phyloP scores from a whole-genome alignment of 2,113 vertebrate species.

The Peromyscus maniculatus region DNA sequence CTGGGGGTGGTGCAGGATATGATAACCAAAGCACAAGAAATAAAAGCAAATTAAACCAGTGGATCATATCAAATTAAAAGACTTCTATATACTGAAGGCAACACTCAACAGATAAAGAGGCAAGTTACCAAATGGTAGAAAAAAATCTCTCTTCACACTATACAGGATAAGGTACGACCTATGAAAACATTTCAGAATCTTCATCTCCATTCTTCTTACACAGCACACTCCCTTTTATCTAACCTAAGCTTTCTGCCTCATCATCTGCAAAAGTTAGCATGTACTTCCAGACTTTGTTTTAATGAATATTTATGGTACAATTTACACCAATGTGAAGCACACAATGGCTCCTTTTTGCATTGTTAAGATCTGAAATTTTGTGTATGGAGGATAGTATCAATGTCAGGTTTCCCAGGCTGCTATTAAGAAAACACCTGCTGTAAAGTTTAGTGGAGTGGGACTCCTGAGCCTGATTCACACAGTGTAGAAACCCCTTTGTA shows the following conservation, averaged over 20 bases:
- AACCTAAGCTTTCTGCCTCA: constrained; percentile 16
- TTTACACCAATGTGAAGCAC: not conserved
- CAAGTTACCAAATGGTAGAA: not conserved
- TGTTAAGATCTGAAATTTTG: constrained; percentile 65
- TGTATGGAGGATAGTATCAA: not conserved
- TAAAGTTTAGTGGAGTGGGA: constrained; percentile 76
- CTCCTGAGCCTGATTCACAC: constrained; percentile 64
- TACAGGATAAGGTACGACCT: too few species aligned
- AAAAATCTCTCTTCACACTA: not conserved
- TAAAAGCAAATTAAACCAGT: not conserved
- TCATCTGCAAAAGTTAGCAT: constrained; percentile 9
- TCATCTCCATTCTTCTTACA: not conserved
- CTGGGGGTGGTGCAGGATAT: not conserved
- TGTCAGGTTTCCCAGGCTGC: constrained; percentile 73
- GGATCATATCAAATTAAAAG: not conserved
- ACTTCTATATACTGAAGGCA: not conserved
- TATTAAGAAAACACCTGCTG: constrained; percentile 51
- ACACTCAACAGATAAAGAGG: not conserved
- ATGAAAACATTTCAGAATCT: not conserved
- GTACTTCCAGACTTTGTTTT: constrained; percentile 53
- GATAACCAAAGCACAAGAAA: not conserved
- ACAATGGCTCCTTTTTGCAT: constrained; percentile 58
- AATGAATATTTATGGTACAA: constrained; percentile 76
- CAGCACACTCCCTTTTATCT: not conserved
- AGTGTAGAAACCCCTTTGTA: constrained; percentile 43